Conservation (phyloP, 2,797 vertebrate species). For the Cynopterus sphinx region DNA sequence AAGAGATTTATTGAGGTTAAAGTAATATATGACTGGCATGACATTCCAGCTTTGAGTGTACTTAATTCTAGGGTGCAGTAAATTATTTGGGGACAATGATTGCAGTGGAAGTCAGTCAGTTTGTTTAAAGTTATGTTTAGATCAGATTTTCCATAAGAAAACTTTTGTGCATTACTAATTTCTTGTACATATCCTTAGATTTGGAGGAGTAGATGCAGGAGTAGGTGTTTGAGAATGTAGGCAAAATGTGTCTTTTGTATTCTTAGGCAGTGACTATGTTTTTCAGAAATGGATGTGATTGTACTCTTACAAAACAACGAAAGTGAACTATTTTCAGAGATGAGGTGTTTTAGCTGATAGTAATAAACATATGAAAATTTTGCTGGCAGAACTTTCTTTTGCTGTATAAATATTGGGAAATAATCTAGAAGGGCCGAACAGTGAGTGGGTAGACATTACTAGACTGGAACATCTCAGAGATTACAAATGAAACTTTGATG, state of each 20-base stretch:
- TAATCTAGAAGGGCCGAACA: slow-evolving; percentile 63
- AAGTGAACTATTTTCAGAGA: not conserved
- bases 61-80: slow-evolving; percentile 74
- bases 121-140: slow-evolving; percentile 77
- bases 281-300: slow-evolving; percentile 2
- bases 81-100: slow-evolving; percentile 77
- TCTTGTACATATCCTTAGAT: not conserved
- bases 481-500: slow-evolving; percentile 75
- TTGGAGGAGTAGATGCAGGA: not conserved
- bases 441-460: slow-evolving; percentile 38
- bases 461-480: slow-evolving; percentile 53
- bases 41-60: slow-evolving; percentile 72
- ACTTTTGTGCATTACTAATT: not conserved
- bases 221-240: slow-evolving; percentile 13
- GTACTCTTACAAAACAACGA: not conserved
- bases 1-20: slow-evolving; percentile 82
- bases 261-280: not conserved
- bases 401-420: slow-evolving; percentile 68
- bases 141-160: slow-evolving; percentile 29
- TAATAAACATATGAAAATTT: slow-evolving; percentile 63
- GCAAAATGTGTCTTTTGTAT: not conserved
- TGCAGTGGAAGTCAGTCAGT: slow-evolving; percentile 72
- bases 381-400: slow-evolving; percentile 57
- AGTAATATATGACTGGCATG: slow-evolving; percentile 76
- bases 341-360: slow-evolving; percentile 60